Conservation (phyloP, 2,797 vertebrate species). For the Enoplosus armatus region DNA sequence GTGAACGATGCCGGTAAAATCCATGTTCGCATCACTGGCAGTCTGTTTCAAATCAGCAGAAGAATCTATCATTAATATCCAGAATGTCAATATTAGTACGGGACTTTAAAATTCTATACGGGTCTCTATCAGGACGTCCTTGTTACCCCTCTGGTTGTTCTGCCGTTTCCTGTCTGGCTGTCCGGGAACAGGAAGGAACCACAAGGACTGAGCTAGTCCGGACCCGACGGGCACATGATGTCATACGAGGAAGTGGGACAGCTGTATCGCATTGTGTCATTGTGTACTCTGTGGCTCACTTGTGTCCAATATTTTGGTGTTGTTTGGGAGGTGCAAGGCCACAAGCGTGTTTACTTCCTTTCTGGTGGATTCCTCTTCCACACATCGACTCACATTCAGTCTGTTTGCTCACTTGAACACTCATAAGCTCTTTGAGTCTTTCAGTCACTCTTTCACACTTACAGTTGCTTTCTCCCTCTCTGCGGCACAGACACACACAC, state of each 20-base stretch:
- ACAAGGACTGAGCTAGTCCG: conserved; percentile 57
- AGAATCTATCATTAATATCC: background rate
- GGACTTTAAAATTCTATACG: background rate
- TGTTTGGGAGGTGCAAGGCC: conserved; percentile 60
- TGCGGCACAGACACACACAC: background rate
- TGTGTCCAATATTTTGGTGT: conserved; percentile 40
- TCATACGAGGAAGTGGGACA: conserved; percentile 82
- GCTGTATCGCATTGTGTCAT: conserved; percentile 80
- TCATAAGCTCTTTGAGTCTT: background rate
- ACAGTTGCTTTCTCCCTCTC: background rate
- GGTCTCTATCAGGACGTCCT: conserved; percentile 70
- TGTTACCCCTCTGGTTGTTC: conserved; percentile 45
- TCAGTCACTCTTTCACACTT: background rate
- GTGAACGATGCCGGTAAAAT: background rate
- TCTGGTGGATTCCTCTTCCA: conserved; percentile 31
- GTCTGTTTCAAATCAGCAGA: background rate
- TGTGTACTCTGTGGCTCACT: conserved; percentile 57
- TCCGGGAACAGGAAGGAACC: conserved; percentile 79
- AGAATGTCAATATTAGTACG: background rate
- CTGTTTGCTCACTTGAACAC: conserved; percentile 21
- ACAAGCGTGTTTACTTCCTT: conserved; percentile 49
- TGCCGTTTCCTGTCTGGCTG: conserved; percentile 76
- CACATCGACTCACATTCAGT: conserved; percentile 4
- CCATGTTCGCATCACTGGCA: background rate
- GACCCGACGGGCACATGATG: conserved; percentile 80